These are phyloP conservation scores for Pinctada fucata DNA, from an alignment of 2,888 invertebrate genomes.

Conservation along the genomic window DNA sequence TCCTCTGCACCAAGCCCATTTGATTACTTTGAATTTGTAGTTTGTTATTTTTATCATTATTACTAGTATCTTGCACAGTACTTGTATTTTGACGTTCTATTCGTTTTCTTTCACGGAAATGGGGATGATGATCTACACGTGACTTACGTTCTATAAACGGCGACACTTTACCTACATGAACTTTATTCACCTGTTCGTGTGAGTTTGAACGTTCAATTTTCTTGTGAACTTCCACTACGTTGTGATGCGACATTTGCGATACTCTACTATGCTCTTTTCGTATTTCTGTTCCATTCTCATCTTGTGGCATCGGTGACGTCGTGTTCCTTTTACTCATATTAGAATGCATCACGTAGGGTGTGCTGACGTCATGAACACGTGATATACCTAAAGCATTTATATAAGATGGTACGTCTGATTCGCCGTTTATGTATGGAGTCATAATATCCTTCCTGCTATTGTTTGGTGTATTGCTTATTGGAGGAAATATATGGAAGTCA, in stretches of 20 bases:
- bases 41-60: slow-evolving; percentile 46
- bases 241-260: slow-evolving; percentile 44
- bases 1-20: slow-evolving; percentile 54
- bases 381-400: slow-evolving; percentile 31
- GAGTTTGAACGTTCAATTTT: slow-evolving; percentile 49
- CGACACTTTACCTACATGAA: slow-evolving; percentile 42
- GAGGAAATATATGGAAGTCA: slow-evolving; percentile 49
- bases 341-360: slow-evolving; percentile 55
- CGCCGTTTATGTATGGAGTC: slow-evolving; percentile 49
- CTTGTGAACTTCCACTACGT: slow-evolving; percentile 50
- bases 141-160: slow-evolving; percentile 50
- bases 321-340: slow-evolving; percentile 49
- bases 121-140: slow-evolving; percentile 39
- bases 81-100: slow-evolving; percentile 9
- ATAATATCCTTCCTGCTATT: slow-evolving; percentile 50
- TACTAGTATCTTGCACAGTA: not conserved
- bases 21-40: slow-evolving; percentile 56
- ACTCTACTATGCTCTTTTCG: slow-evolving; percentile 49
- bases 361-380: slow-evolving; percentile 48
- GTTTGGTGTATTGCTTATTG: slow-evolving; percentile 48
- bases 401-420: slow-evolving; percentile 27
- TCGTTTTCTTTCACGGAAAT: slow-evolving; percentile 38
- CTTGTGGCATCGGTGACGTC: slow-evolving; percentile 28
- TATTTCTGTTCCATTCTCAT: not conserved
- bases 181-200: slow-evolving; percentile 48